These are phyloP conservation scores for Orchesellides sinensis DNA, from an alignment of 2,888 invertebrate genomes.

Conservation along the genomic window DNA sequence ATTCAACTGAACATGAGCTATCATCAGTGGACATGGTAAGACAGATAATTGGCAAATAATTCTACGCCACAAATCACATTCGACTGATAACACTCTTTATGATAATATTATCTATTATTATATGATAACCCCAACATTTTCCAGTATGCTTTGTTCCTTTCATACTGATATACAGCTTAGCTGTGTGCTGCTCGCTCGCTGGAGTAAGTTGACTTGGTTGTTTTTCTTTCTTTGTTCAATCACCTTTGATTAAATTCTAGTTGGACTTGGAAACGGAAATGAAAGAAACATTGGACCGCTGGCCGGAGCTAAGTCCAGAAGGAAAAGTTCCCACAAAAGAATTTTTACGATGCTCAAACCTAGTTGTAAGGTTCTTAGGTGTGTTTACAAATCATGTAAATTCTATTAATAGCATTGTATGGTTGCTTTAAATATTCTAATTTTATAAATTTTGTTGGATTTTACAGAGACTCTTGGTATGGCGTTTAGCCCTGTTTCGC, in stretches of 20 bases:
- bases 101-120: too few species aligned
- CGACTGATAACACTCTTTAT: too few species aligned
- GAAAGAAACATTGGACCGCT: conserved; percentile 44
- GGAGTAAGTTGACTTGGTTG: too few species aligned
- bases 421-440: not conserved
- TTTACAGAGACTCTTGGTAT: conserved; percentile 43
- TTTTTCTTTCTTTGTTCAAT: not conserved
- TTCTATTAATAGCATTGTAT: too few species aligned
- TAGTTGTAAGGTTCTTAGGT: conserved; percentile 56
- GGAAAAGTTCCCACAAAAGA: conserved; percentile 54
- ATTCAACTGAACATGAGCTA: too few species aligned
- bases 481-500: conserved; percentile 42
- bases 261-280: conserved; percentile 33
- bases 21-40: too few species aligned
- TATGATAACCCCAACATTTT: too few species aligned
- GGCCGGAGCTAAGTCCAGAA: conserved; percentile 46
- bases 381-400: not conserved
- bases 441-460: not conserved
- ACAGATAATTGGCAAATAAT: too few species aligned
- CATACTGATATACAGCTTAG: too few species aligned
- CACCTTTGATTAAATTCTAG: not conserved
- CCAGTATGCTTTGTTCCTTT: too few species aligned
- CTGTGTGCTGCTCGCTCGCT: too few species aligned
- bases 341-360: conserved; percentile 52
- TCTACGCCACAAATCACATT: too few species aligned